Percentiles rank a stretch among this genome's conserved stretches.
phyloP scores from a whole-genome alignment of 2,888 invertebrate species.

The Chouioia cunea region DNA sequence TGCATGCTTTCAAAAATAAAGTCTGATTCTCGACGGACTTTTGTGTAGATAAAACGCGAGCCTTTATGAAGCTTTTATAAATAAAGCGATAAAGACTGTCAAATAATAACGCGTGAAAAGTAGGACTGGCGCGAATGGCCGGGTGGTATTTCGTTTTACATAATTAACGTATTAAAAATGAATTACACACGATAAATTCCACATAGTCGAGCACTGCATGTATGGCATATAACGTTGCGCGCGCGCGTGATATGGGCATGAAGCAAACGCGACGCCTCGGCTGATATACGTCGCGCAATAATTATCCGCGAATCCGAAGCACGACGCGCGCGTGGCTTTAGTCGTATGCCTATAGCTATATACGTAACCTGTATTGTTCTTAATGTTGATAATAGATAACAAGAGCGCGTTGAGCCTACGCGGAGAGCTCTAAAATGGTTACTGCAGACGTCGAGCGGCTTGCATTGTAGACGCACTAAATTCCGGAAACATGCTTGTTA shows the following conservation, averaged over 20 bases:
- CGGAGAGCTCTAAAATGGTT: not conserved
- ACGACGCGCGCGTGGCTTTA: constrained; percentile 4
- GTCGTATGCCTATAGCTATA: not conserved
- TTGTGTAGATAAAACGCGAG: not conserved
- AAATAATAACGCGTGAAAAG: constrained; percentile 23
- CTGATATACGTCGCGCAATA: constrained; percentile 30
- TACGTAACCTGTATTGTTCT: constrained; percentile 26
- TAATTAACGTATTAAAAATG: constrained; percentile 41
- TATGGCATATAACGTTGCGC: not conserved
- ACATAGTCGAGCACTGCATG: not conserved
- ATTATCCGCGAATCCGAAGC: constrained; percentile 35
- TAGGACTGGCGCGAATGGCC: not conserved
- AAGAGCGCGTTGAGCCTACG: not conserved
- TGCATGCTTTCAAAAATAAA: not conserved
- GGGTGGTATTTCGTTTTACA: constrained; percentile 4
- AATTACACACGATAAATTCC: constrained; percentile 26
- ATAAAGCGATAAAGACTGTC: not conserved
- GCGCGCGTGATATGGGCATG: not conserved
- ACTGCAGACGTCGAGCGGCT: not conserved
- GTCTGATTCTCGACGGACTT: constrained; percentile 10
- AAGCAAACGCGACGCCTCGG: not conserved
- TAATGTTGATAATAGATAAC: constrained; percentile 44
- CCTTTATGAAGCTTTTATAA: too few species aligned
- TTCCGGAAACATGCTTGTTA: not conserved
- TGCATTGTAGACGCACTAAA: constrained; percentile 1